Evolutionary conservation across 1,140 invertebrate genomes (phyloP).

Genomic region (Protaetia brevitarsis): DNA sequence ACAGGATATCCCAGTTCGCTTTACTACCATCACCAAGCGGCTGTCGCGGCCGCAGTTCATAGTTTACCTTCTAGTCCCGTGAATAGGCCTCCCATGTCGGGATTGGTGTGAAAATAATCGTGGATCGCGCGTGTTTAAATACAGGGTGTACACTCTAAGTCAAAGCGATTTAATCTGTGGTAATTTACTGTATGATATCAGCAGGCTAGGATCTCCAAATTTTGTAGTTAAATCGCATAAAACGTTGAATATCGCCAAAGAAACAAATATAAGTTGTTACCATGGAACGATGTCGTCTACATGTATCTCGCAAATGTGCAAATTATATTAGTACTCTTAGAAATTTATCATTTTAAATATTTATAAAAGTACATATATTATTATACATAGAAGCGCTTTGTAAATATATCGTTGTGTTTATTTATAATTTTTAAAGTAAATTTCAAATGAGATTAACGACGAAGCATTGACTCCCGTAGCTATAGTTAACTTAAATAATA

Average conservation of each 20-base stretch:
- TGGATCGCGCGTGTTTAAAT: neutral
- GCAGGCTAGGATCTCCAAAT: neutral
- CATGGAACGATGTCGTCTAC: neutral
- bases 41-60: slow-evolving; percentile 46
- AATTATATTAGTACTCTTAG: neutral
- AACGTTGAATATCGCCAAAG: neutral
- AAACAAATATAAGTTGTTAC: neutral
- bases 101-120: slow-evolving; percentile 41
- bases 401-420: slow-evolving; percentile 34
- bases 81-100: slow-evolving; percentile 48
- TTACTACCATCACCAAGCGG: slow-evolving; percentile 48
- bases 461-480: no score
- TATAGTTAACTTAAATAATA: neutral
- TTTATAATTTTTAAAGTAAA: slow-evolving; percentile 28
- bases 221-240: neutral
- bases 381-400: slow-evolving; percentile 22
- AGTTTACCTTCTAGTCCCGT: slow-evolving; percentile 49
- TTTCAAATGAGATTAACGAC: neutral
- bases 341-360: slow-evolving; percentile 6
- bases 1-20: slow-evolving; percentile 43
- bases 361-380: no score
- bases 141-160: slow-evolving; percentile 22
- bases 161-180: slow-evolving; percentile 1
- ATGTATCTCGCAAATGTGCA: slow-evolving; percentile 12
- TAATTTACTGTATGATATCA: neutral